Percentiles rank a stretch among this genome's conserved stretches.
These are phyloP conservation scores for Drosophila lowei DNA, from an alignment of 1,140 invertebrate species.

Conservation along the genomic window DNA sequence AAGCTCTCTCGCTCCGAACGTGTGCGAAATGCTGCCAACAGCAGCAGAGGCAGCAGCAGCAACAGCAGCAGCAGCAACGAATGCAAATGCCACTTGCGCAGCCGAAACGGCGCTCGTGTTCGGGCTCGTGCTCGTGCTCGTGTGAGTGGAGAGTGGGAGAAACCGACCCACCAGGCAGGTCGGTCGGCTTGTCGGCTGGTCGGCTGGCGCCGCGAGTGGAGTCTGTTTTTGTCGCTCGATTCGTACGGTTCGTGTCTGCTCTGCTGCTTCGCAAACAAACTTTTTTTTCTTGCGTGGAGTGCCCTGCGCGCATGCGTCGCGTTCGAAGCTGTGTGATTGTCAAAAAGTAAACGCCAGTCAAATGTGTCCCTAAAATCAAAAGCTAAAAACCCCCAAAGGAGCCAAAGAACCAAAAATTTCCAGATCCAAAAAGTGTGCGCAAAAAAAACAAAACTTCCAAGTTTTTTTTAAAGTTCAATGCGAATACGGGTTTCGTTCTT, in stretches of 20 bases:
- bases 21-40: slow-evolving; percentile 20
- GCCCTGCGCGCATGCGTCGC: slow-evolving; percentile 12
- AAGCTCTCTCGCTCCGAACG: slow-evolving; percentile 16
- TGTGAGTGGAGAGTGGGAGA: slow-evolving; percentile 5
- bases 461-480: slow-evolving; percentile 34
- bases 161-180: not conserved
- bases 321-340: not conserved
- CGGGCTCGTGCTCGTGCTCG: slow-evolving; percentile 36
- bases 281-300: no score
- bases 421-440: slow-evolving; percentile 3
- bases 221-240: slow-evolving; percentile 54
- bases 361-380: slow-evolving; percentile 16
- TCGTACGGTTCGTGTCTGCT: slow-evolving; percentile 51
- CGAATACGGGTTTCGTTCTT: slow-evolving; percentile 56
- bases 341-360: not conserved
- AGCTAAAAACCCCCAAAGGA: not conserved
- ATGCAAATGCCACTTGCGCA: slow-evolving; percentile 69
- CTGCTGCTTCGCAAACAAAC: not conserved
- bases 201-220: slow-evolving; percentile 26
- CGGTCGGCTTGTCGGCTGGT: no score
- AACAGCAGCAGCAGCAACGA: slow-evolving; percentile 16
- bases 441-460: slow-evolving; percentile 30
- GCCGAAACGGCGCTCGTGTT: slow-evolving; percentile 59
- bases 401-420: not conserved
- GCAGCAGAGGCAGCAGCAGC: not conserved